A percentile compares a stretch with the other conserved stretches of the same genome.
These are phyloP conservation scores for Hoplodrina ambigua DNA, from an alignment of 2,888 invertebrate genomes.

Conservation along the genomic window DNA sequence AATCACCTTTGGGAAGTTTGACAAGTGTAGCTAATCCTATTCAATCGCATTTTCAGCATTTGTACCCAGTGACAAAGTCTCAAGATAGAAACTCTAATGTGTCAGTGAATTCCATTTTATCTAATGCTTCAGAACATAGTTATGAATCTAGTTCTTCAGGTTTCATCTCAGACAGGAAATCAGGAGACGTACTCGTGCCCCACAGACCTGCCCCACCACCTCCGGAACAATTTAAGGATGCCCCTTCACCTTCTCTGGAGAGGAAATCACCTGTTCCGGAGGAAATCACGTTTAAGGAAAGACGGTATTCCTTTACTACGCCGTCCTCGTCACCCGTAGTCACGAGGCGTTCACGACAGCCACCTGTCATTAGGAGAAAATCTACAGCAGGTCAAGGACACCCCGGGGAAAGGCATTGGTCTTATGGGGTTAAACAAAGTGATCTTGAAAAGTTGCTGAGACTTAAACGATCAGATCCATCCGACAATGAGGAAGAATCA, in stretches of 20 bases:
- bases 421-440: slow-evolving; percentile 86
- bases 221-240: slow-evolving; percentile 82
- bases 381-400: slow-evolving; percentile 79
- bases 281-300: slow-evolving; percentile 71
- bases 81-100: slow-evolving; percentile 87
- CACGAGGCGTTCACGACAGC: slow-evolving; percentile 81
- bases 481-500: slow-evolving; percentile 83
- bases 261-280: slow-evolving; percentile 76
- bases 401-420: slow-evolving; percentile 84
- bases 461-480: slow-evolving; percentile 83
- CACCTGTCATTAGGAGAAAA: slow-evolving; percentile 86
- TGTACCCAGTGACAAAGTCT: slow-evolving; percentile 80
- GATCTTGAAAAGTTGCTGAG: slow-evolving; percentile 85
- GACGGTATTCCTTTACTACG: slow-evolving; percentile 80
- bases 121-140: slow-evolving; percentile 86
- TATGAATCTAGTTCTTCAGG: slow-evolving; percentile 88
- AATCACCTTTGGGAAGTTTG: slow-evolving; percentile 82
- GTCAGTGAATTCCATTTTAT: slow-evolving; percentile 88
- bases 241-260: slow-evolving; percentile 70
- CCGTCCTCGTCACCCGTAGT: slow-evolving; percentile 82
- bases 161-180: slow-evolving; percentile 86
- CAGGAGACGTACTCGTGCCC: slow-evolving; percentile 77
- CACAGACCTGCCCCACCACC: slow-evolving; percentile 88
- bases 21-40: slow-evolving; percentile 84
- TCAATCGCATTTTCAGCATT: slow-evolving; percentile 82